Conservation (phyloP, 2,113 vertebrate genomes). For the Falcunculus frontatus region DNA sequence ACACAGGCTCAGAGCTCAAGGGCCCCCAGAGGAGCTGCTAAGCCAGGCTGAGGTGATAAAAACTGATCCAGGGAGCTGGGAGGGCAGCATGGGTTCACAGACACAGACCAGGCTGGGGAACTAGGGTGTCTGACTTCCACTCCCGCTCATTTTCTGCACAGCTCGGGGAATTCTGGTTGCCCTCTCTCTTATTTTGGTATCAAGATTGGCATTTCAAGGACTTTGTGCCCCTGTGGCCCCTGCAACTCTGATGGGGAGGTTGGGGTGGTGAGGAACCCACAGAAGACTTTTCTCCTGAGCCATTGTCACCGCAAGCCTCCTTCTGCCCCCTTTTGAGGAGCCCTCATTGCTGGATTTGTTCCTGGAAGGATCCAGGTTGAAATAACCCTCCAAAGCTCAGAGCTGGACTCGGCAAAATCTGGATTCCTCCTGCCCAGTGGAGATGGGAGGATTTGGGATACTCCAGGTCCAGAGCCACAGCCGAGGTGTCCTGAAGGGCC, state of each 20-base stretch:
- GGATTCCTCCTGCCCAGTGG: not conserved
- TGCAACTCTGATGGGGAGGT: not conserved
- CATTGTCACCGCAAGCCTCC: not conserved
- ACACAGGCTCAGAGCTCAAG: not conserved
- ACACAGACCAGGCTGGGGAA: not conserved
- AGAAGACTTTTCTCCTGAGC: not conserved
- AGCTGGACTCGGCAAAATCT: not conserved
- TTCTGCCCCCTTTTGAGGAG: not conserved
- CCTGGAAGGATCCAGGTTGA: not conserved
- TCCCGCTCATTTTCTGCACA: not conserved
- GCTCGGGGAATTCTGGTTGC: not conserved
- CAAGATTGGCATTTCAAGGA: not conserved
- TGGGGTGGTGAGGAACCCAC: not conserved
- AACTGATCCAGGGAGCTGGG: not conserved
- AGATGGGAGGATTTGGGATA: not conserved
- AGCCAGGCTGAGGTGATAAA: not conserved
- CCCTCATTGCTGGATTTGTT: not conserved
- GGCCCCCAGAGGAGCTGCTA: not conserved
- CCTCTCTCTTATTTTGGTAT: not conserved
- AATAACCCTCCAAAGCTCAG: not conserved
- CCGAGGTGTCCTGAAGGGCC: not conserved
- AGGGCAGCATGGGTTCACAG: not conserved
- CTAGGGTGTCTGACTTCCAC: not conserved
- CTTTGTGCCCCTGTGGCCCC: not conserved
- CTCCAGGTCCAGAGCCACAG: not conserved